phyloP scores from a whole-genome alignment of 2,888 invertebrate species.

The Phyllotreta cruciferae region DNA sequence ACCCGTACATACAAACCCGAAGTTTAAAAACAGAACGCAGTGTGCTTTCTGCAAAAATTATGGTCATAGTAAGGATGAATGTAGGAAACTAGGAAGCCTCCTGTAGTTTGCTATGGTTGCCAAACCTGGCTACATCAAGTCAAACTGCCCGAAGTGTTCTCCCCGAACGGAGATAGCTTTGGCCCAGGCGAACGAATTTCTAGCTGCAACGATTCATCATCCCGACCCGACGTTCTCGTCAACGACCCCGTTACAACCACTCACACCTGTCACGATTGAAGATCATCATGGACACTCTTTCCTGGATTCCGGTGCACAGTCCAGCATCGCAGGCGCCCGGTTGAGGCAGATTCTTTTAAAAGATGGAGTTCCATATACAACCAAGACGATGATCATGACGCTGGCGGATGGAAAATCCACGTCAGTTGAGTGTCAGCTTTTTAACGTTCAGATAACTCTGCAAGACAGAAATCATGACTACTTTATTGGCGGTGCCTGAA shows the following conservation, averaged over 20 bases:
- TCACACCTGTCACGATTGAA: background rate
- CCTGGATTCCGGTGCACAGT: constrained; percentile 16
- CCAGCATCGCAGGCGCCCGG: background rate
- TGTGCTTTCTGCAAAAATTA: too few species aligned
- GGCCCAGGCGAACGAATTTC: background rate
- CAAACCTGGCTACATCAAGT: constrained; percentile 14
- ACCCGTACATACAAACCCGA: background rate
- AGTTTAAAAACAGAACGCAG: background rate
- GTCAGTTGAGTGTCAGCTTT: background rate
- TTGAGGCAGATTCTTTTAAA: background rate
- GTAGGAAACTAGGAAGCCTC: background rate
- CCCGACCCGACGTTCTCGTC: background rate
- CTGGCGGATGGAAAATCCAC: constrained; percentile 9
- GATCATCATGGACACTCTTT: constrained; percentile 12
- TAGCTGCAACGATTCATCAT: background rate
- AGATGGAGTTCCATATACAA: constrained; percentile 1
- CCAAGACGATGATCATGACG: constrained; percentile 5
- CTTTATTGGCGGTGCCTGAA: background rate
- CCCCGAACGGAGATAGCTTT: background rate
- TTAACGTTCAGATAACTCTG: background rate
- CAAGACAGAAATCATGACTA: background rate
- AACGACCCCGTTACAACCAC: background rate
- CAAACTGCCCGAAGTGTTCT: constrained; percentile 21
- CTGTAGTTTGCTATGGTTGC: constrained; percentile 2
- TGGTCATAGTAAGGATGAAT: too few species aligned